A percentile compares a stretch with the other conserved stretches of the same genome.
These are phyloP conservation scores for Eonycteris spelaea DNA, from an alignment of 2,113 vertebrate genomes.

Conservation along the genomic window DNA sequence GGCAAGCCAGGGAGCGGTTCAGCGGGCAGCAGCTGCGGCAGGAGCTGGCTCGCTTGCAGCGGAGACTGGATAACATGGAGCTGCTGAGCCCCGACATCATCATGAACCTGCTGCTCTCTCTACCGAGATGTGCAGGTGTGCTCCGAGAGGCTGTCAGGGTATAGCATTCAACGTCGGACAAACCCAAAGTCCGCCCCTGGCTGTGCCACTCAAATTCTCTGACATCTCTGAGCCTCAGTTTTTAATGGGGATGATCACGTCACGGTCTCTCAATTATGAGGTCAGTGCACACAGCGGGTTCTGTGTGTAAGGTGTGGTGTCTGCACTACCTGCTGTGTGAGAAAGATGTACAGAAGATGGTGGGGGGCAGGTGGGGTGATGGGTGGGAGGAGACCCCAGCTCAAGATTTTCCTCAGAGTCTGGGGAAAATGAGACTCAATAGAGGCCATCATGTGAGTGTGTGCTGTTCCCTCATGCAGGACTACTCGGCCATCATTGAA, in stretches of 20 bases:
- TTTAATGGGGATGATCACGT: neutral
- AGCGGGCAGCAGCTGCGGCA: conserved; percentile 86
- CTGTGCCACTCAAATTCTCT: neutral
- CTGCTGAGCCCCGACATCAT: conserved; percentile 92
- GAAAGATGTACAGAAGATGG: neutral
- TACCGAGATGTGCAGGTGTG: conserved; percentile 91
- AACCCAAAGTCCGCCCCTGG: neutral
- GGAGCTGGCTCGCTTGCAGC: conserved; percentile 89
- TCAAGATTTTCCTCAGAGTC: neutral
- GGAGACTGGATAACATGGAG: conserved; percentile 92
- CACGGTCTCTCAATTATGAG: neutral
- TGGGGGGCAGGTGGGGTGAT: neutral
- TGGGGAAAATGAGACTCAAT: rapidly evolving
- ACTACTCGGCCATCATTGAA: conserved; percentile 89
- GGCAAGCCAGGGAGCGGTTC: conserved; percentile 88
- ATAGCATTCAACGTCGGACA: neutral
- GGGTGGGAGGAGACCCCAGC: neutral
- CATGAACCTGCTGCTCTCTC: conserved; percentile 91
- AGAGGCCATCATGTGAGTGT: neutral
- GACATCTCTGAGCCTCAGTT: neutral
- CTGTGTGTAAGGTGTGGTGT: neutral
- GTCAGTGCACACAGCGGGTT: neutral
- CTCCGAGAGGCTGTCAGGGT: rapidly evolving
- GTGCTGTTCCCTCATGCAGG: conserved; percentile 72
- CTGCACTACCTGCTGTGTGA: neutral